Conservation (phyloP, 2,888 invertebrate species). For the Catocala nupta region DNA sequence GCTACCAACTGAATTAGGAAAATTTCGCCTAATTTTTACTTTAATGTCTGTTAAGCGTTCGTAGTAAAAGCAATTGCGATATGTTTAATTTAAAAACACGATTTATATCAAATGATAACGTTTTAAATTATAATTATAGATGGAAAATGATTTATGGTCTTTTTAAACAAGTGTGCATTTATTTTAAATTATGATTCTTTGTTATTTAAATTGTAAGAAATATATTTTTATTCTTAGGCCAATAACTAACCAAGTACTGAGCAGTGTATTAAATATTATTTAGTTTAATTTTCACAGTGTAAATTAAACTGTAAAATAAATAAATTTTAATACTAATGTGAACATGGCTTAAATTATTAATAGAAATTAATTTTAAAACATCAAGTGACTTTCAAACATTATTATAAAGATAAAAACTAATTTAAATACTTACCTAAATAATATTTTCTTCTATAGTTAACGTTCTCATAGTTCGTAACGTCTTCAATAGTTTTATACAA, state of each 20-base stretch:
- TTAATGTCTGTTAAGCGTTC: neutral
- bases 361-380: too few species aligned
- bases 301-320: too few species aligned
- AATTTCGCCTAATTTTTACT: conserved; percentile 12
- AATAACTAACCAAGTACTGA: too few species aligned
- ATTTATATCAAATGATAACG: too few species aligned
- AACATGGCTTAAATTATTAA: too few species aligned
- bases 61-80: neutral
- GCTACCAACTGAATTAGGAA: conserved; percentile 16
- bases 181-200: neutral
- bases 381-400: too few species aligned
- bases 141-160: neutral
- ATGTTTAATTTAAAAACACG: neutral
- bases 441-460: conserved; percentile 3
- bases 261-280: too few species aligned
- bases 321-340: too few species aligned
- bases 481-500: neutral
- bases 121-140: too few species aligned
- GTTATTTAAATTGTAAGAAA: too few species aligned
- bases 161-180: neutral
- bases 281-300: too few species aligned
- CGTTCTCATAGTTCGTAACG: conserved; percentile 10
- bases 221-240: too few species aligned
- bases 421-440: conserved; percentile 42
- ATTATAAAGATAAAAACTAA: neutral